Evolutionary conservation across 1,140 invertebrate genomes (phyloP), one percentile per base, ranked within the genome.

Genomic region (Neomicropteryx cornuta): DNA sequence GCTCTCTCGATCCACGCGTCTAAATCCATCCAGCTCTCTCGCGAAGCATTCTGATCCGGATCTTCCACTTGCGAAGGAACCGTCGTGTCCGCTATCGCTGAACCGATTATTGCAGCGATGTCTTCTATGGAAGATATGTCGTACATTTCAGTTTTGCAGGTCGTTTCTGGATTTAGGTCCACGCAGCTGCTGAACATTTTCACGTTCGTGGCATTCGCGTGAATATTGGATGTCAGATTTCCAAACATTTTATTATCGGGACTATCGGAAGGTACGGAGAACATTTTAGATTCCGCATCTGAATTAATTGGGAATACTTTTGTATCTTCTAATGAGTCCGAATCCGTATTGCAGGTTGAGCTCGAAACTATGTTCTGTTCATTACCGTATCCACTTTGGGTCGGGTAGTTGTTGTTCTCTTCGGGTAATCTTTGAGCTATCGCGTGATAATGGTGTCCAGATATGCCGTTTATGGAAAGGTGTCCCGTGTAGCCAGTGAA

Each of bases 81-180:
- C 1, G 85, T 87, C 1, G 84, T 87, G 49, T 89, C 87, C 0
- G 86, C 85, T 44, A 91, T 90, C n/a, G 86, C 86, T 1, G 81
- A 87, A 0, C 86, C 84, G 36, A 91, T 89, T 16, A 91, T 84
- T 13, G 85, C 84, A 0, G 86, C 85, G 41, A 91, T 86, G 47
- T 88, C 87, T 41, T 89, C 86, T 34, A 77, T 77, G 2, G 74
- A 75, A 34, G 72, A 74, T 49, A 88, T 85, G 47, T 87, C 85
- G 52, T 79, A 79, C 13, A 68, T 61, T 50, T 71, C 68, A 0
- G 56, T 59, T 49, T 72, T 71, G 11, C 55, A 48, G 0, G 50
- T 50, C 42, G 66, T 62, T 39, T 70, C 68, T 22, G 66, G 58
- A 39, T 65, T 65, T 29, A 58, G 53, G 4, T 51, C 48, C 5